These are phyloP conservation scores for Silurus lanzhouensis DNA, from an alignment of 2,797 vertebrate genomes.

Conservation along the genomic window DNA sequence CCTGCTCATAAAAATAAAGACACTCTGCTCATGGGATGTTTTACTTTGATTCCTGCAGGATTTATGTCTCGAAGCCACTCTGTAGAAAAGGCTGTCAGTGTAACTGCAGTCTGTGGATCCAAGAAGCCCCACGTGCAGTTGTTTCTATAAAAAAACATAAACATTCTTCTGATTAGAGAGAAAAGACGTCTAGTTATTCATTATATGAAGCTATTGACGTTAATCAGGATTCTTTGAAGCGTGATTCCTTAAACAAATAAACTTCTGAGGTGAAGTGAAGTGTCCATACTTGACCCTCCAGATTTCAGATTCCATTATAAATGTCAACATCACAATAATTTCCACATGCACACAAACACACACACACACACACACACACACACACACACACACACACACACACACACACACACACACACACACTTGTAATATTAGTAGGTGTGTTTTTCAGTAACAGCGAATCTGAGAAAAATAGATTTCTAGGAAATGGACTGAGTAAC, in stretches of 20 bases:
- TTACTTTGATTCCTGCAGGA: not conserved
- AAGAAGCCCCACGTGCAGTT: slow-evolving; percentile 1
- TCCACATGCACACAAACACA: not conserved
- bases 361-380: not conserved
- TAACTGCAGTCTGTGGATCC: not conserved
- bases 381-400: not conserved
- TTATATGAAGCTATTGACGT: not conserved
- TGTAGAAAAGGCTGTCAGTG: not conserved
- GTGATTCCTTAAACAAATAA: not conserved
- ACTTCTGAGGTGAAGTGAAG: not conserved
- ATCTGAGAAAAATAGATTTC: not conserved
- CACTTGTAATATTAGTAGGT: not conserved
- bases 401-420: not conserved
- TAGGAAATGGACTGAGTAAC: not conserved
- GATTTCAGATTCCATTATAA: not conserved
- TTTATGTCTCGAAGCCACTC: not conserved
- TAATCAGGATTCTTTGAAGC: not conserved
- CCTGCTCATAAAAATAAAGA: not conserved
- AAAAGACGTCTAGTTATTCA: slow-evolving; percentile 79
- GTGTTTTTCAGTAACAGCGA: not conserved
- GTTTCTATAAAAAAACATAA: slow-evolving; percentile 85
- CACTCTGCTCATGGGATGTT: too few species aligned
- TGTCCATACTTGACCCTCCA: not conserved
- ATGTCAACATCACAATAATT: not conserved
- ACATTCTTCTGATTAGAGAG: slow-evolving; percentile 87